A percentile compares a stretch with the other conserved stretches of the same genome.
These are phyloP conservation scores for Amiota minor DNA, from an alignment of 2,888 invertebrate species.

Conservation along the genomic window DNA sequence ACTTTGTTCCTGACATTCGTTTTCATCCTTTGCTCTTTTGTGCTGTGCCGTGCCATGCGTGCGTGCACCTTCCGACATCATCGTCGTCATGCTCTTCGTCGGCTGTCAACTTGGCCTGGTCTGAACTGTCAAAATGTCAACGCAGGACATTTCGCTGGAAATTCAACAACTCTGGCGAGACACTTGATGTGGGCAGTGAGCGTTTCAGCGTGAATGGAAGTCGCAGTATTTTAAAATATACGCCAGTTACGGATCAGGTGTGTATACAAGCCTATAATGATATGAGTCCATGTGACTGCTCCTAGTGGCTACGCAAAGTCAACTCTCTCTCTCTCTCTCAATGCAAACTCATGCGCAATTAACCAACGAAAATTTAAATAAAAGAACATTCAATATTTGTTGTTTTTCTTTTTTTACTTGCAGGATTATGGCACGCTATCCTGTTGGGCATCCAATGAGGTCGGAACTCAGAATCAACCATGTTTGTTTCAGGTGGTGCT, in stretches of 20 bases:
- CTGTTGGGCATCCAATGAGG: slow-evolving; percentile 88
- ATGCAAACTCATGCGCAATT: slow-evolving; percentile 22
- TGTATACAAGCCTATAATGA: slow-evolving; percentile 28
- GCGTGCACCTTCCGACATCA: slow-evolving; percentile 15
- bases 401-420: slow-evolving; percentile 37
- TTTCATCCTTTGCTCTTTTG: slow-evolving; percentile 48
- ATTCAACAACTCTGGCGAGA: slow-evolving; percentile 94
- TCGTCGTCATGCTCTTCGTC: slow-evolving; percentile 1
- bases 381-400: slow-evolving; percentile 12
- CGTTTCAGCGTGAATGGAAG: slow-evolving; percentile 86
- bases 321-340: background rate
- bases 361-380: slow-evolving; percentile 24
- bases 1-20: slow-evolving; percentile 26
- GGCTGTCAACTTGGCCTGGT: background rate
- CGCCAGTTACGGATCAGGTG: slow-evolving; percentile 77
- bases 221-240: slow-evolving; percentile 80
- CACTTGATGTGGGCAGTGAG: slow-evolving; percentile 86
- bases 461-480: slow-evolving; percentile 86
- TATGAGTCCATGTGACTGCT: too few species aligned
- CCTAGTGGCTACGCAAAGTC: too few species aligned
- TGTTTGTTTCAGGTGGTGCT: slow-evolving; percentile 92
- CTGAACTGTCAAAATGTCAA: slow-evolving; percentile 61
- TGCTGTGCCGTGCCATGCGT: slow-evolving; percentile 23
- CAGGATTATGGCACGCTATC: slow-evolving; percentile 90
- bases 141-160: slow-evolving; percentile 90